These are phyloP conservation scores for Lepidostoma basale DNA, from an alignment of 1,140 invertebrate species.

Conservation along the genomic window DNA sequence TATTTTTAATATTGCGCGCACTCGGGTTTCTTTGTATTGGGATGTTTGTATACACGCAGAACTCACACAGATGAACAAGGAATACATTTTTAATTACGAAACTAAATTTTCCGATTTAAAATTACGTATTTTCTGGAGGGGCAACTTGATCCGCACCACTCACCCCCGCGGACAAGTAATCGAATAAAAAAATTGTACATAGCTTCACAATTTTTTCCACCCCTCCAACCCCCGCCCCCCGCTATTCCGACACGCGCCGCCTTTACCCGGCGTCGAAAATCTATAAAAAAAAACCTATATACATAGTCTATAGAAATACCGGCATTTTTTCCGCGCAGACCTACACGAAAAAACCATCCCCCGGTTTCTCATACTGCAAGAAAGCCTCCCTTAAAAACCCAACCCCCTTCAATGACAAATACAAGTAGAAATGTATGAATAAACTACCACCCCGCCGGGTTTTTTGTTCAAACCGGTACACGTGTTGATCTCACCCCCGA, in stretches of 20 bases:
- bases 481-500: neutral
- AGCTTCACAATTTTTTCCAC: constrained; percentile 29
- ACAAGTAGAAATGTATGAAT: neutral
- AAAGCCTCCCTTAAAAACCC: neutral
- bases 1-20: too few relatives aligned
- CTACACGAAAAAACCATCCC: constrained; percentile 7
- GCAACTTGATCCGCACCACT: constrained; percentile 12
- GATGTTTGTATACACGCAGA: too few relatives aligned
- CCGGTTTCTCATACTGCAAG: constrained; percentile 1
- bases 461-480: neutral
- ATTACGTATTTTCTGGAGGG: neutral
- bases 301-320: constrained; percentile 19
- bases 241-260: neutral
- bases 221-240: neutral
- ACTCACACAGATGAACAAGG: too few relatives aligned
- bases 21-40: too few relatives aligned
- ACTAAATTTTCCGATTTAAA: neutral
- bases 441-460: neutral
- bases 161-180: constrained; percentile 13
- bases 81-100: neutral
- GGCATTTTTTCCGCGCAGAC: constrained; percentile 8
- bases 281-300: constrained; percentile 27
- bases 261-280: constrained; percentile 19
- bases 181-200: constrained; percentile 31
- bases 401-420: constrained; percentile 15